Conservation (phyloP, 2,113 vertebrate species). For the Istiophorus platypterus region DNA sequence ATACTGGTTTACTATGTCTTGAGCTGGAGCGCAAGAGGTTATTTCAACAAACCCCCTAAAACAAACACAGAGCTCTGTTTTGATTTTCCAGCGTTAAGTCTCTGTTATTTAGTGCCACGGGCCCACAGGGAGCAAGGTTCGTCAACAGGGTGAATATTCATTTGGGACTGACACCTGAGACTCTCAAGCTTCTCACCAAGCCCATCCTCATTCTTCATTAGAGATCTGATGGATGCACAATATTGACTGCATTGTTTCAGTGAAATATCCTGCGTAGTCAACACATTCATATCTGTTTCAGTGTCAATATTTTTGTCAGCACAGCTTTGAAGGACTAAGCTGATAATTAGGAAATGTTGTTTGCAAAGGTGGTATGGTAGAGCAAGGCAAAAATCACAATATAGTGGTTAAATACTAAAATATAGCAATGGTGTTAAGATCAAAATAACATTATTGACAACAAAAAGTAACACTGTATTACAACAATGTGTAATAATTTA, state of each 20-base stretch:
- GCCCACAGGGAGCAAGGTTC: conserved; percentile 81
- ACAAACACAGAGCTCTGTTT: conserved; percentile 58
- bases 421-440: background rate
- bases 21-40: conserved; percentile 71
- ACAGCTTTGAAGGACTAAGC: background rate
- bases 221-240: conserved; percentile 25
- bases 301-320: conserved; percentile 1
- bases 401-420: conserved; percentile 26
- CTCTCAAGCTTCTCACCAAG: conserved; percentile 69
- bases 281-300: conserved; percentile 4
- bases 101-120: conserved; percentile 73
- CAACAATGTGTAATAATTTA: conserved; percentile 22
- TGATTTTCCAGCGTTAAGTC: conserved; percentile 70
- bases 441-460: conserved; percentile 2
- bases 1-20: conserved; percentile 68
- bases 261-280: conserved; percentile 20
- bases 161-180: conserved; percentile 89
- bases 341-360: conserved; percentile 9
- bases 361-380: background rate
- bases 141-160: conserved; percentile 87
- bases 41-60: conserved; percentile 73
- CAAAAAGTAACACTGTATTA: background rate
- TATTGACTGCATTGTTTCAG: conserved; percentile 64
- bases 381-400: background rate
- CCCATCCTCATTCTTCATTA: conserved; percentile 47